Evolutionary conservation across 2,888 invertebrate genomes (phyloP), one percentile per base, ranked within the genome.

Genomic region (Steromphala cineraria): DNA sequence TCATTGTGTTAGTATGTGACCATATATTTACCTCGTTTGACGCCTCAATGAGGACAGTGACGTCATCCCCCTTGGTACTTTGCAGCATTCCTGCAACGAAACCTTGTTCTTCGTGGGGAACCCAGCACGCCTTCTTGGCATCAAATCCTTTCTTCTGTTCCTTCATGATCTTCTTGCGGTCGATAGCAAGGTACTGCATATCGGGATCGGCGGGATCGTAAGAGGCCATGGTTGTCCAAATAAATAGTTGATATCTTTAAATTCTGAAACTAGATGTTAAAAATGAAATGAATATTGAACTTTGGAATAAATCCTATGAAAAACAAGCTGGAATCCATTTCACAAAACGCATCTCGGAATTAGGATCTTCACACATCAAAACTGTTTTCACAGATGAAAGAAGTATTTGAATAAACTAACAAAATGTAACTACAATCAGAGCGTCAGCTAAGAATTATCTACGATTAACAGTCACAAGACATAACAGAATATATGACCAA

Each of bases 11-110:
- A 7, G 7, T 36, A 46, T 46, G 5, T 46, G 10, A 10, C 13
- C 13, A 5, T 5, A 10, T 36, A 36, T 46, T 28, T 62, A 62
- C 62, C 62, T 62, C 62, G 28, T 62, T 62, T 8, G 62, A 28
- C 24, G 24, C 62, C 13, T 28, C 28, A n/a, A 62, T 95, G 94
- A 95, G 95, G 94, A 99, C 99, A 94, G 96, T 96, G 95, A 98
- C 97, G 94, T 98, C 95, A 90, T 99, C 99, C 91, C 99, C 99
- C 95, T 99, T 99, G 95, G 98, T 98, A 94, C 97, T 98, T 95
- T 96, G 97, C 95, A 99, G 99, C 94, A 99, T 98, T 94, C 98
- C 99, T 95, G 97, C 96, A 92, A 98, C 93, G 95, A 97, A 99
- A 93, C 99, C 99, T 93, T 99, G 98, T 95, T 98, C 98, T 92